These are phyloP conservation scores for Rotaria socialis DNA, from an alignment of 2,888 invertebrate genomes.

Conservation along the genomic window DNA sequence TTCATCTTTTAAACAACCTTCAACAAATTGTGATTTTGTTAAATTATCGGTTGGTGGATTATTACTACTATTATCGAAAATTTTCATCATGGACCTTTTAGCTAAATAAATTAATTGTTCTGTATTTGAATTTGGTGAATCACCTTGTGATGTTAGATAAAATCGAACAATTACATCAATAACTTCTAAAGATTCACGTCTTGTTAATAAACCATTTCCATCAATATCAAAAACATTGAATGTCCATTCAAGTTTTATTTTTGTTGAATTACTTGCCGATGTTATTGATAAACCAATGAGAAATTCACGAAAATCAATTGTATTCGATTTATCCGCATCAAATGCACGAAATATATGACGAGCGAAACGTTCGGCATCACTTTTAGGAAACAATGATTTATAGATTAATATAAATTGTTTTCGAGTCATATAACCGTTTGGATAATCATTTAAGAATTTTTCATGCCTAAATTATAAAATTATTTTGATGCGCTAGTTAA, in stretches of 20 bases:
- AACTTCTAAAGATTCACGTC: constrained; percentile 12
- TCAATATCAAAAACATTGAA: constrained; percentile 19
- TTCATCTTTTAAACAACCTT: constrained; percentile 1
- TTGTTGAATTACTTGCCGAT: not conserved
- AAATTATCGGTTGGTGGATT: not conserved
- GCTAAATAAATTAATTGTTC: not conserved
- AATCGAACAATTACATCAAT: constrained; percentile 4
- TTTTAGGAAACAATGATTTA: not conserved
- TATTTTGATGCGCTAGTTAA: not conserved
- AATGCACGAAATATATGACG: constrained; percentile 30
- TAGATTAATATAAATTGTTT: constrained; percentile 4
- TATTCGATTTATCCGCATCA: not conserved
- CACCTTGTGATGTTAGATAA: not conserved
- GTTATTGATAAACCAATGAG: not conserved
- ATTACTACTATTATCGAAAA: not conserved
- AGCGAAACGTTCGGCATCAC: constrained; percentile 29
- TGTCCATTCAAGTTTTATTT: not conserved
- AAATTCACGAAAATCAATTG: constrained; percentile 19
- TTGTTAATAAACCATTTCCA: constrained; percentile 13
- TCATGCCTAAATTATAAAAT: not conserved
- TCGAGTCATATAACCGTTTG: not conserved
- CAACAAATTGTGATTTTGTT: not conserved
- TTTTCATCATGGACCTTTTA: constrained; percentile 4
- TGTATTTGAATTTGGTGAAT: not conserved
- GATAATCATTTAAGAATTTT: not conserved